Evolutionary conservation across 2,797 vertebrate genomes (phyloP), one percentile per base, ranked within the genome.

Genomic region (Falco berigora): DNA sequence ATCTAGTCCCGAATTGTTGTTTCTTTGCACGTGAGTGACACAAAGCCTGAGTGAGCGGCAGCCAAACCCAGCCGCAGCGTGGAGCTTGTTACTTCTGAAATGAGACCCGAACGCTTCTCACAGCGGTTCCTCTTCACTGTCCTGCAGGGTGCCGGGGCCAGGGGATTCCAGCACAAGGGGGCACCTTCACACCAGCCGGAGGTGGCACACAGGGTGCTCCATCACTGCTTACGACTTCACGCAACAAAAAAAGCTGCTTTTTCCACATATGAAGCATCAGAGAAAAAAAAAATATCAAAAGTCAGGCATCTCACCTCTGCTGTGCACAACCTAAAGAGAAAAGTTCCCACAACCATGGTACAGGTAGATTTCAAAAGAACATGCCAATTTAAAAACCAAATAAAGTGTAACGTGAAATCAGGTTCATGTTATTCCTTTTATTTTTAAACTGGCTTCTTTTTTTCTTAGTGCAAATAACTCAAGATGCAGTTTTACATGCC

Each of bases 391-490:
- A 85, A 76, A 94, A 95, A 36, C 7, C 14, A 88, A 90, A 75
- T 25, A 58, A 66, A 92, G 42, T 14, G 36, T 83, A 92, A 95
- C 91, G 82, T 58, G 12, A 67, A 42, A 79, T 52, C 55, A 76
- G 74, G 78, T 94, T 73, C 42, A 12, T 2, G 19, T 66, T 66
- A 23, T 17, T 80, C 20, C 61, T 90, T 56, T 66, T 21, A 23
- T 76, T 76, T 89, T 92, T 28, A 91, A 92, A 88, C 49, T 1
- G 7, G 84, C 86, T 95, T 93, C n/a, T 88, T 84, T 92, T 72
- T 72, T 66, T 49, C 88, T 92, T 96, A 95, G 93, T 97, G 96
- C 94, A 97, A 96, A 96, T 94, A 95, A 91, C 81, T 95, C 74
- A 61, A 74, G 86, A 92, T 95, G 94, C 92, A 96, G 93, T 86